Conservation (phyloP, 2,113 vertebrate species). For the Accipiter virgatus region DNA sequence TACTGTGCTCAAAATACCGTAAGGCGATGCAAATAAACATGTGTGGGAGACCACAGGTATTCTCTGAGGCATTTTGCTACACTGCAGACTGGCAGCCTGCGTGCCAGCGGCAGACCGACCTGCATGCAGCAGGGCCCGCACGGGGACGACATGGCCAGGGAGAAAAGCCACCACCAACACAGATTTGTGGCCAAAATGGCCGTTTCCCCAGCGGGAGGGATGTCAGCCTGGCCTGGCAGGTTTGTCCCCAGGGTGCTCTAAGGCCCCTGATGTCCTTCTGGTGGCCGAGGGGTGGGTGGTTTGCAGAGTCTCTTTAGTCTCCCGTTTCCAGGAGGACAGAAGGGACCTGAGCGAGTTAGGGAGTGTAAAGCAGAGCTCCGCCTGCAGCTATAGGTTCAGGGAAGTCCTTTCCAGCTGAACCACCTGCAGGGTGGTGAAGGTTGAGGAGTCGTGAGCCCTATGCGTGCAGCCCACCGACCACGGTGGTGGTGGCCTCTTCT, state of each 20-base stretch:
- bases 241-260: background rate
- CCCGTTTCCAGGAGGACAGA: rapidly evolving
- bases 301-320: background rate
- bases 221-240: background rate
- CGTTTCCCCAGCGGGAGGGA: background rate
- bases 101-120: rapidly evolving
- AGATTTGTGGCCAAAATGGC: background rate
- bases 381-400: background rate
- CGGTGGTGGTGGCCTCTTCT: background rate
- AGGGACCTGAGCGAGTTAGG: background rate
- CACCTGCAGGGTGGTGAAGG: background rate
- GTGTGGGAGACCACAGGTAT: background rate
- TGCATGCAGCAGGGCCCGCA: rapidly evolving
- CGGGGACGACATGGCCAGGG: background rate
- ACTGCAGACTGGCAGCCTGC: background rate
- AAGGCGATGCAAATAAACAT: background rate
- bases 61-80: rapidly evolving
- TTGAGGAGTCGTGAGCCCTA: rapidly evolving
- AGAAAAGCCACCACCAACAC: background rate
- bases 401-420: background rate
- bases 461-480: background rate
- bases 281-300: background rate
- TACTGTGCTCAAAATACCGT: background rate
- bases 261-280: background rate
- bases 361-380: background rate